Percentiles rank a stretch among this genome's conserved stretches.
These are phyloP conservation scores for Lysandra coridon DNA, from an alignment of 2,888 invertebrate genomes.

Conservation along the genomic window DNA sequence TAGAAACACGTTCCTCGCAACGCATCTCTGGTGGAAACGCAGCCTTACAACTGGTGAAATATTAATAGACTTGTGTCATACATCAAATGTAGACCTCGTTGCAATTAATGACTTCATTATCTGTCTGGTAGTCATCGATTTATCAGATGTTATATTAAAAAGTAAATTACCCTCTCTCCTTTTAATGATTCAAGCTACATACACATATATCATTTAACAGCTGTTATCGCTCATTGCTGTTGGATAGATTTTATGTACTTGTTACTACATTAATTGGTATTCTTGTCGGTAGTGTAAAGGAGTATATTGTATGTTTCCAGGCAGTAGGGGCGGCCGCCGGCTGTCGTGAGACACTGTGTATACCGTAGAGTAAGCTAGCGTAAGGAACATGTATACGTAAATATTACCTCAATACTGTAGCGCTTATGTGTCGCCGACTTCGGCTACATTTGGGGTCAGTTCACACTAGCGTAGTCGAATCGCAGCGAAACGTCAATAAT, in stretches of 20 bases:
- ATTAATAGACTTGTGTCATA: background rate
- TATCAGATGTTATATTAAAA: no score
- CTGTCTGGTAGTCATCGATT: no score
- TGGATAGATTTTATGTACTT: no score
- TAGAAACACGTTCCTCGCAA: no score
- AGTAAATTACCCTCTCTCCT: no score
- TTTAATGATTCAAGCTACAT: no score
- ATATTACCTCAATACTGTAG: slow-evolving; percentile 78
- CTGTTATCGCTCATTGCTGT: no score
- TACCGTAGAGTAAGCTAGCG: slow-evolving; percentile 56
- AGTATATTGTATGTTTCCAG: background rate
- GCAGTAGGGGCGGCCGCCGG: slow-evolving; percentile 31
- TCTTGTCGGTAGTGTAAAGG: background rate
- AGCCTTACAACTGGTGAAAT: no score
- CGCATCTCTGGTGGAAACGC: no score
- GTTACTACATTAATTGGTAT: background rate
- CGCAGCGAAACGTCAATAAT: background rate
- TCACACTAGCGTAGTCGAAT: background rate
- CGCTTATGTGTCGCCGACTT: slow-evolving; percentile 32
- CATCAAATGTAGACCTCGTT: no score
- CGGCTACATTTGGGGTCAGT: background rate
- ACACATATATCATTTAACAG: no score
- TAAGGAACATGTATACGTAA: slow-evolving; percentile 83
- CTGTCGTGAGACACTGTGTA: slow-evolving; percentile 55
- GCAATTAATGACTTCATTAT: no score